Evolutionary conservation across 2,797 vertebrate species (phyloP), one percentile per base, ranked within the genome.

Genomic region (Orientallactaga sibirica): DNA sequence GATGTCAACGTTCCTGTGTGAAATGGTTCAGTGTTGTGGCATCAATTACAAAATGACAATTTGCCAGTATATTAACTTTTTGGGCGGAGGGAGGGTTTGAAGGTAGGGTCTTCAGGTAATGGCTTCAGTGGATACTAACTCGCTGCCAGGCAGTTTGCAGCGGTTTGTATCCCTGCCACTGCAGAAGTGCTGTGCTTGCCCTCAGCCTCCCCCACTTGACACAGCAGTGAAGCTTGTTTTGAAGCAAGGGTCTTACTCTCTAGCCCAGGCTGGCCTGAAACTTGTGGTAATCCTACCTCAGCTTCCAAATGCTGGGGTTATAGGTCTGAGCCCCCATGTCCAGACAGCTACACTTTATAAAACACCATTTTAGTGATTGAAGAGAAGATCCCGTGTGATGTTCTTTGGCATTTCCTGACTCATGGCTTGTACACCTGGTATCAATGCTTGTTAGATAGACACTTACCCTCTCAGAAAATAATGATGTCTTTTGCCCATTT

Each of bases 321-420:
- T 16, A 58, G 55, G 16, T 12, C 55, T 58, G 55, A 58, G 55
- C 33, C 24, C 27, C 68, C 12, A 25, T 11, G 1, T 8, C 68
- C 68, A 86, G 71, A 16, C 25, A 86, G 68, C 52, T 73, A 48
- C 9, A 66, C 18, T 48, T 52, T 19, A 37, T 37, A 11, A 85
- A 71, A 73, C 64, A 73, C 37, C 14, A 7, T 66, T 89, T 55
- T 5, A 37, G 16, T 88, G 52, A 20, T 79, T 83, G 64, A 52
- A 43, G 81, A 80, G 73, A 77, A 81, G 76, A 84, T 55, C 76
- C 55, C 29, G 25, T 73, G 74, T 95, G 62, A 9, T 80, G 90
- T 88, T 70, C 61, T 37, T 61, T 74, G 66, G 33, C 48, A 85
- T 91, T 88, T 77, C 5, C 71, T 88, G 25, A 37, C 24, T 80